Base-by-base conservation (phyloP, 2,113 vertebrate species). In the Ageneiosus marmoratus region DNA sequence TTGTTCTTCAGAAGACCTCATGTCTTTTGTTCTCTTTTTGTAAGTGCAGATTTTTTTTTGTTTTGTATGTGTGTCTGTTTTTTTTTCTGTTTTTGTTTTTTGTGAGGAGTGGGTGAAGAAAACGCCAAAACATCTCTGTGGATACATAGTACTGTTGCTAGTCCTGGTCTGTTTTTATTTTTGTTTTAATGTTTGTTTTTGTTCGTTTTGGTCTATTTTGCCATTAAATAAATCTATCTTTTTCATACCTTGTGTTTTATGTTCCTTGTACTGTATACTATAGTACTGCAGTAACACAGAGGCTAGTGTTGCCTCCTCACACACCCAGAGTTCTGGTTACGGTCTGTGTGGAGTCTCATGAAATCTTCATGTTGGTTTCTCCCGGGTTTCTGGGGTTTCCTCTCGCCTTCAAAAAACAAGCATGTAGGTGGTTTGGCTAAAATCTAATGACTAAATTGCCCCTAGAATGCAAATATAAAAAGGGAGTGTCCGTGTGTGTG, bases 151-250 rank as follows among this genome's bases (percentile, higher is more conserved):
- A 82, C 91, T 93, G 94, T 95, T 94, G 94, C 95, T 96, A 94
- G 95, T 95, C 94, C 94, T 94, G 93, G 92, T 96, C 91, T 94
- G 93, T 94, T 95, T 95, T 95, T 95, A 92, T 95, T 96, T 74
- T 93, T 83, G 73, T 95, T 95, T 95, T 95, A 96, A 94, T 95
- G 92, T 95, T 95, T 83, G 37, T 87, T 78, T 95, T 95, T 95
- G 92, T 95, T 95, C 75, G 77, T 95, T 96, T 95, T 94, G 96
- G 98, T 95, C 96, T 96, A 90, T 95, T 97, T 97, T 97, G 97
- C 95, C 97, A 97, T 98, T 96, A 96, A 98, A 98, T 97, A 97
- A 99, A 98, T 96, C 94, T 97, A 97, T 97, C 94, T 96, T 97
- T 97, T 97, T 96, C 96, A 96, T 97, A 97, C 91, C 89, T 91